Evolutionary conservation across 2,113 vertebrate species (phyloP), one percentile per base, ranked within the genome.

Genomic region (Fregetta grallaria): DNA sequence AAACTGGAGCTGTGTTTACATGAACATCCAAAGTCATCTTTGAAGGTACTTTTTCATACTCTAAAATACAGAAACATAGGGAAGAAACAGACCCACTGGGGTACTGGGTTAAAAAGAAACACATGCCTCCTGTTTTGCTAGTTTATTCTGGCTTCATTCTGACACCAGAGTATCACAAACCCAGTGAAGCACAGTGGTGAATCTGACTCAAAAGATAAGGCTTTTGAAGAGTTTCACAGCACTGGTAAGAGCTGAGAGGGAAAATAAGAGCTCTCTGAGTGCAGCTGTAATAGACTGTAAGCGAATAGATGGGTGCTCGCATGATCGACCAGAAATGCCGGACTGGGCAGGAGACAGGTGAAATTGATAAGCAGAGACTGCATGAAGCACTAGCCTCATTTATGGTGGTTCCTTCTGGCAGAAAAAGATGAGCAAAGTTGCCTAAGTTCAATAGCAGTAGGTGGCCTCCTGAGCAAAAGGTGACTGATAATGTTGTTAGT

Each of bases 141-240:
- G 34, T 85, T 97, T 88, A 66, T 85, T 93, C 40, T 58, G 34
- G 44, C 53, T 82, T 94, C 81, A 9, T 44, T 91, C 66, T 74
- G 65, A 86, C 70, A 67, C 15, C 17, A 65, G n/a, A 29, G 23
- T 68, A 80, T 88, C 75, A 65, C 55, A 95, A 83, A 93, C 36
- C 38, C 40, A 85, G 49, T 42, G 30, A 82, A 93, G 61, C 85
- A 82, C n/a, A 59, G 74, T 65, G 40, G 71, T 72, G 45, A 94
- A 75, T 80, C 45, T 66, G 59, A 95, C 78, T 92, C 23, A 56
- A 80, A 93, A 93, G 63, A 79, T 78, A 82, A 93, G 67, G 58
- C 68, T 86, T 82, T 88, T 75, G 66, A 89, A 75, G 87, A 91
- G 65, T 92, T 92, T 86, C 88, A 88, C 61, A 74, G 47, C 30